Base-by-base conservation (phyloP, 92 coral and sea anemone species). In the Parazoanthus swiftii region DNA sequence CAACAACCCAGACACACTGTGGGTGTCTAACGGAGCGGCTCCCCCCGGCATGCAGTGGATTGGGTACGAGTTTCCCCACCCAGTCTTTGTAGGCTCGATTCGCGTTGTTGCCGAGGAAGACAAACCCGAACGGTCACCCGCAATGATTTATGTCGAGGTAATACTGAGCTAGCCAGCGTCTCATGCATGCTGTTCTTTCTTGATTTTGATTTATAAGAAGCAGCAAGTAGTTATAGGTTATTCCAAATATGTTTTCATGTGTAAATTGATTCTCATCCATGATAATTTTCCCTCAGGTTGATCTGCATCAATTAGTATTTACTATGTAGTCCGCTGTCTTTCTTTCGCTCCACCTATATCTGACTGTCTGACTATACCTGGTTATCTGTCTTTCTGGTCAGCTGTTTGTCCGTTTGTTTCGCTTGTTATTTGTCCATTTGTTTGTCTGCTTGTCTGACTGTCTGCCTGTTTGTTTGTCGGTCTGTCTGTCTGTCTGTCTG, bases 31-130 rank as follows among this genome's bases (percentile, higher is more conserved):
- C 63, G 99, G 99, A 35, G 94, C 93, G 2, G 97, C 99, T 10
- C 98, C 95, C 16, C 95, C 99, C 1, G 99, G 99, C 88, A 95
- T 93, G 97, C 99, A 97, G 93, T 97, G 99, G 99, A 89, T 97
- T 79, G 98, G 91, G 4, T 97, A 88, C 90, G 99, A 95, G 74
- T 97, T 97, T 84, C 93, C 94, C 10, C 48, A 90, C 50, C 99
- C 99, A 2, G 99, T 97, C 3, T 93, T 88, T 20, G 85, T 97
- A 23, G 98, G 95, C 51, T 97, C 99, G 15, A 90, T 97, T 63
- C 98, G 95, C 58, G 88, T 97, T 81, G 92, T 95, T 38, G 79
- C 95, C 10, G 99, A 97, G 76, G 94, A 90, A 51, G 99, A 92
- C 89, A 97, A 97, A 58, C 98, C 99, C 10, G 99, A 97, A 51